These are phyloP conservation scores for Agrochola litura DNA, from an alignment of 2,888 invertebrate genomes.

Conservation along the genomic window DNA sequence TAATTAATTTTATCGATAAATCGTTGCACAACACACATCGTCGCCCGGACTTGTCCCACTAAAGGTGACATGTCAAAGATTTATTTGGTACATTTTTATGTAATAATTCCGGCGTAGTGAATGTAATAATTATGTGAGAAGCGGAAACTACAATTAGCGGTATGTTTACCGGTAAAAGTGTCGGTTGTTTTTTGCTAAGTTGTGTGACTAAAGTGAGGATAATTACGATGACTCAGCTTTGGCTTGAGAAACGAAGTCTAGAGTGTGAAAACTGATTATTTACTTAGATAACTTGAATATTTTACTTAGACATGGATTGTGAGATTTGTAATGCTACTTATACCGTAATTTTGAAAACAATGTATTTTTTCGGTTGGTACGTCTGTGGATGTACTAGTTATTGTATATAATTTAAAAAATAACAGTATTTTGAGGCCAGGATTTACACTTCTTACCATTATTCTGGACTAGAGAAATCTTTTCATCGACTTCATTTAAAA, in stretches of 20 bases:
- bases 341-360: neutral
- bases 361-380: neutral
- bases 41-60: conserved; percentile 37
- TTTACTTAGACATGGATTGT: conserved; percentile 7
- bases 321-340: conserved; percentile 4
- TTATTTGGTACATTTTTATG: conserved; percentile 56
- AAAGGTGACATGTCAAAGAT: conserved; percentile 45
- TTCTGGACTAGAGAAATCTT: neutral
- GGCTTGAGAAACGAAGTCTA: conserved; percentile 42
- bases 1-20: conserved; percentile 54
- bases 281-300: conserved; percentile 9
- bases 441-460: neutral
- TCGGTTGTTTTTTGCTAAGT: conserved; percentile 43
- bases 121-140: conserved; percentile 56
- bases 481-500: neutral
- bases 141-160: conserved; percentile 55
- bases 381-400: no score
- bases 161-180: conserved; percentile 56
- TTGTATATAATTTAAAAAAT: no score
- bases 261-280: conserved; percentile 38
- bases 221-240: conserved; percentile 40
- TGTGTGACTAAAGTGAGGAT: conserved; percentile 40
- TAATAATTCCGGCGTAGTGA: conserved; percentile 46
- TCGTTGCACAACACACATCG: conserved; percentile 46
- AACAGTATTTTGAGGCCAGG: neutral